Evolutionary conservation across 2,113 vertebrate species (phyloP).

Genomic region (Lasiurus borealis): DNA sequence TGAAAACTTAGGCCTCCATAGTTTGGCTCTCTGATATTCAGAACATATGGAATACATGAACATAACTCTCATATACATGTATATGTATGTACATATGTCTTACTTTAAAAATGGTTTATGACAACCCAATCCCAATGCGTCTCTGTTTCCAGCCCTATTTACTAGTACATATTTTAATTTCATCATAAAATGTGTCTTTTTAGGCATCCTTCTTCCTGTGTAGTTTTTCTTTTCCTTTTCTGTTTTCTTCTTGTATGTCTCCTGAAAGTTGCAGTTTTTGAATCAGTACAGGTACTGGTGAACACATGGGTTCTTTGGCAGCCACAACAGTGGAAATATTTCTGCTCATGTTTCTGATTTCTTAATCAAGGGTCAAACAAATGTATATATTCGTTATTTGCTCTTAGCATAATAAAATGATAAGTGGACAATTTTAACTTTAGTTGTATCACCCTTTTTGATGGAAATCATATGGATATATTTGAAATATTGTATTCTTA

Average conservation of each 20-base stretch:
- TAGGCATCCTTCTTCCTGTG: not conserved
- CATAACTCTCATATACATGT: not conserved
- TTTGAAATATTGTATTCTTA: not conserved
- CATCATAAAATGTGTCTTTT: not conserved
- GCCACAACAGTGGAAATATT: not conserved
- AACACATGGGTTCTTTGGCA: not conserved
- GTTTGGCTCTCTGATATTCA: not conserved
- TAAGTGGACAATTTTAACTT: not conserved
- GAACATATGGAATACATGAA: not conserved
- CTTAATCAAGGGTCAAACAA: not conserved
- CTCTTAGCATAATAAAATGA: not conserved
- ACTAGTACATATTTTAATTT: not conserved
- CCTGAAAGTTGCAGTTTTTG: not conserved
- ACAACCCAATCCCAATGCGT: not conserved
- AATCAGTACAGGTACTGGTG: not conserved
- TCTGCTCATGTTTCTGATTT: not conserved
- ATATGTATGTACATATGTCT: not conserved
- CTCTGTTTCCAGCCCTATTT: not conserved
- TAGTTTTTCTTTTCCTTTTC: not conserved
- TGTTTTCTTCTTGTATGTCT: not conserved
- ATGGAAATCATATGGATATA: not conserved
- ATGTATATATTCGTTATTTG: not conserved
- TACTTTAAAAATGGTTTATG: constrained; percentile 12
- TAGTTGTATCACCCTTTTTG: not conserved
- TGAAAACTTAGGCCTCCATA: not conserved